Evolutionary conservation across 2,797 vertebrate species (phyloP).

Genomic region (Enteromius paludinosus): DNA sequence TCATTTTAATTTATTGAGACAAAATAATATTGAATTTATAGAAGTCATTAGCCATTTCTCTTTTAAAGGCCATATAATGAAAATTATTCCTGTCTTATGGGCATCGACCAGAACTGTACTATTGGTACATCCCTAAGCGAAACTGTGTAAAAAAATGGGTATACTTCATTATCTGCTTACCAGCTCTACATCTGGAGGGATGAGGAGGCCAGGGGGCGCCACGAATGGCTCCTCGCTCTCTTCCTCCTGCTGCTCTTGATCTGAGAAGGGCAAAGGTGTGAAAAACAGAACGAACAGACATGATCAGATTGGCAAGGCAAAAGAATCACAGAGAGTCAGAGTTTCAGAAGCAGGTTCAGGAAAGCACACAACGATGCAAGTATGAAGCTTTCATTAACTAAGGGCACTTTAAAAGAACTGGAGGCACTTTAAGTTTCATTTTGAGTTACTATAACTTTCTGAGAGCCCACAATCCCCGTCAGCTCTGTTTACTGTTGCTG

Average conservation of each 20-base stretch:
- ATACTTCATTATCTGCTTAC: slow-evolving; percentile 72
- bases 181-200: slow-evolving; percentile 95
- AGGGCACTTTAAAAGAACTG: slow-evolving; percentile 9
- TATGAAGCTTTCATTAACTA: neutral
- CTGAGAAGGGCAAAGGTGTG: slow-evolving; percentile 57
- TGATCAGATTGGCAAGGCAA: neutral
- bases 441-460: slow-evolving; percentile 41
- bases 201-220: slow-evolving; percentile 88
- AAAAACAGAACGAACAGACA: neutral
- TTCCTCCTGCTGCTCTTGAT: slow-evolving; percentile 84
- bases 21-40: neutral
- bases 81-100: neutral
- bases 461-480: slow-evolving; percentile 23
- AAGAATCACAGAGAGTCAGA: neutral
- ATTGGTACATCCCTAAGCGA: neutral
- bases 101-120: neutral
- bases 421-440: slow-evolving; percentile 49
- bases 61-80: neutral
- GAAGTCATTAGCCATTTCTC: neutral
- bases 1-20: neutral
- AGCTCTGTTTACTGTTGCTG: slow-evolving; percentile 29
- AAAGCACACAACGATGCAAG: neutral
- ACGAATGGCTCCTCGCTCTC: slow-evolving; percentile 91
- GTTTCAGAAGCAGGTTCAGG: neutral
- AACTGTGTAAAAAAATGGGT: neutral